These are phyloP conservation scores for Onychostruthus taczanowskii DNA, from an alignment of 2,113 vertebrate species.

Conservation along the genomic window DNA sequence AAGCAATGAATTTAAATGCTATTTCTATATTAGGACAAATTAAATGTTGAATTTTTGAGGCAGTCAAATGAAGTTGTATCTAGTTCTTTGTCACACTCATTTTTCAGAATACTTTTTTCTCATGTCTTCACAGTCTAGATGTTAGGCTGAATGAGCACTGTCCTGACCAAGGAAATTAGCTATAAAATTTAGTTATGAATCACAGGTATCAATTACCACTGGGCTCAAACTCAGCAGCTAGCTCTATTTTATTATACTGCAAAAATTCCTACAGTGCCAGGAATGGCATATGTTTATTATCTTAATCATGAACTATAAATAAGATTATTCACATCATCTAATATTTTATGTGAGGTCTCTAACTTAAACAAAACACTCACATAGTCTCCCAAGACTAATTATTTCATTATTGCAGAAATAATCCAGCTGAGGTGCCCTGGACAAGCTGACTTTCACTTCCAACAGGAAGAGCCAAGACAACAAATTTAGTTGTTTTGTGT, in stretches of 20 bases:
- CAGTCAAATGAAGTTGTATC: not conserved
- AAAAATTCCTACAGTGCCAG: not conserved
- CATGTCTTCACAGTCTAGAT: not conserved
- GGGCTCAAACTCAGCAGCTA: not conserved
- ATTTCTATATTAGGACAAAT: not conserved
- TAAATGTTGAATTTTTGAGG: not conserved
- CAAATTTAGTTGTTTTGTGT: not conserved
- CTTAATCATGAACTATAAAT: not conserved
- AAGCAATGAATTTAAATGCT: constrained; percentile 22
- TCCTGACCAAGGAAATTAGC: not conserved
- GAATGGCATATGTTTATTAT: not conserved
- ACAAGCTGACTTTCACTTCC: not conserved
- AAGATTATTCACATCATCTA: not conserved
- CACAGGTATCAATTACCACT: not conserved
- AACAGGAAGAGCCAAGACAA: not conserved
- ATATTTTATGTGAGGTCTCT: not conserved
- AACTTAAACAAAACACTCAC: not conserved
- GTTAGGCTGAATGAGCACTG: not conserved
- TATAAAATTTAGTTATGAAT: not conserved
- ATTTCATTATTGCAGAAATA: not conserved
- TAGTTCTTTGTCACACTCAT: not conserved
- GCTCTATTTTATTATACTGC: not conserved
- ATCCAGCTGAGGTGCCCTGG: not conserved
- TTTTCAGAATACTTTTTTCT: not conserved
- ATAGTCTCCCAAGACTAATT: not conserved